Conservation (phyloP, 64 coral and sea anemone genomes). For the Acropora tenuis region DNA sequence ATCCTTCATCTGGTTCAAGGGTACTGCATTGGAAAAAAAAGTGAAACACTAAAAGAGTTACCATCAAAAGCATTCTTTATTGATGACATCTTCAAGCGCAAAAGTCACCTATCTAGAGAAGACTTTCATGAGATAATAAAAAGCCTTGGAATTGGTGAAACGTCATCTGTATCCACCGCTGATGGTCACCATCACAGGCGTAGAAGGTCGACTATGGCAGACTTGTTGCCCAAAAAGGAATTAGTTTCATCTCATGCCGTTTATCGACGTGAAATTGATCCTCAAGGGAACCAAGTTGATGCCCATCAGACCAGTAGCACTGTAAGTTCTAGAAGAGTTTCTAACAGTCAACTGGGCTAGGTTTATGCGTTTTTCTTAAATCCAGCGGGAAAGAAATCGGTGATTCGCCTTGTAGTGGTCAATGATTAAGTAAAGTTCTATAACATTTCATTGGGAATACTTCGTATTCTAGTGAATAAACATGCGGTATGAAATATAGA, state of each 20-base stretch:
- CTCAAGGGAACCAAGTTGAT: neutral
- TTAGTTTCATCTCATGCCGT: neutral
- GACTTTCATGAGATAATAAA: slow-evolving; percentile 41
- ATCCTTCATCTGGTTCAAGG: slow-evolving; percentile 72
- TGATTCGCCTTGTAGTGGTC: no score
- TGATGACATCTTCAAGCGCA: slow-evolving; percentile 65
- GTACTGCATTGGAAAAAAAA: slow-evolving; percentile 72
- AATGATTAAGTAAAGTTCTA: no score
- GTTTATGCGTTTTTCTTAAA: no score
- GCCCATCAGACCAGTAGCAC: neutral
- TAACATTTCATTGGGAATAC: no score
- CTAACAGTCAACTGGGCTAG: no score
- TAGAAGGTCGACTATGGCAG: neutral
- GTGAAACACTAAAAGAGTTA: slow-evolving; percentile 43
- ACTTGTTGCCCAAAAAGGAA: neutral
- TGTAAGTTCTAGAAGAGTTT: neutral
- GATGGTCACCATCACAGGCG: slow-evolving; percentile 55
- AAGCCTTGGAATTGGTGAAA: slow-evolving; percentile 64
- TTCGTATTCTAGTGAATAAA: no score
- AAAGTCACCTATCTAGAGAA: slow-evolving; percentile 38
- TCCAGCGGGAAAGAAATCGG: no score
- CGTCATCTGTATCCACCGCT: neutral
- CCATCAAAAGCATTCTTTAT: slow-evolving; percentile 79
- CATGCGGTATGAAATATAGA: no score
- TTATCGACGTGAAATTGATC: slow-evolving; percentile 13